Conservation (phyloP, 2,888 invertebrate species). For the Aleiodes leptofemur region DNA sequence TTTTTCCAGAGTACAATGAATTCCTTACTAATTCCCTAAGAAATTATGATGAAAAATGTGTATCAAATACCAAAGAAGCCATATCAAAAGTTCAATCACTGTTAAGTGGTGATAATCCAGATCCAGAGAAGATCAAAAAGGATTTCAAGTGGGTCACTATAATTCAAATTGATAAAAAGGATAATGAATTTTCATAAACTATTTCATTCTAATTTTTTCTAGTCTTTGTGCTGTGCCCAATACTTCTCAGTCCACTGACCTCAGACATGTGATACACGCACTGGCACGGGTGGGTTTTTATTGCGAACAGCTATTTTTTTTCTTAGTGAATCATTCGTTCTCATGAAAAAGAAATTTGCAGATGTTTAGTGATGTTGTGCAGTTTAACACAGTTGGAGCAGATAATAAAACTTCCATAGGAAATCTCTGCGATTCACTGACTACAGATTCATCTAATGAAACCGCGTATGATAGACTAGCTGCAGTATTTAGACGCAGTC, state of each 20-base stretch:
- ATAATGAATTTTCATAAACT: not conserved
- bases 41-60: slow-evolving; percentile 75
- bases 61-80: slow-evolving; percentile 72
- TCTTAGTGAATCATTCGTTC: slow-evolving; percentile 8
- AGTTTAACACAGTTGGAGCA: slow-evolving; percentile 58
- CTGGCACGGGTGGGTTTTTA: too few relatives aligned
- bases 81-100: slow-evolving; percentile 70
- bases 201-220: not conserved
- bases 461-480: slow-evolving; percentile 53
- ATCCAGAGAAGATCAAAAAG: slow-evolving; percentile 69
- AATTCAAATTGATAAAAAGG: not conserved
- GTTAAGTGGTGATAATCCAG: slow-evolving; percentile 67
- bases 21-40: slow-evolving; percentile 76
- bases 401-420: slow-evolving; percentile 53
- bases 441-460: slow-evolving; percentile 51
- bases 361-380: slow-evolving; percentile 65
- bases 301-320: not conserved
- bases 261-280: too few relatives aligned
- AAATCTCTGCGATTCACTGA: slow-evolving; percentile 61
- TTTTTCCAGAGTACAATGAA: slow-evolving; percentile 78
- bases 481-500: not conserved
- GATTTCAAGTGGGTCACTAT: slow-evolving; percentile 75
- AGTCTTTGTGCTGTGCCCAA: too few relatives aligned
- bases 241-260: too few relatives aligned
- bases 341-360: slow-evolving; percentile 41